phyloP scores from a whole-genome alignment of 2,797 vertebrate genomes.

The Chloroceryle amazona region DNA sequence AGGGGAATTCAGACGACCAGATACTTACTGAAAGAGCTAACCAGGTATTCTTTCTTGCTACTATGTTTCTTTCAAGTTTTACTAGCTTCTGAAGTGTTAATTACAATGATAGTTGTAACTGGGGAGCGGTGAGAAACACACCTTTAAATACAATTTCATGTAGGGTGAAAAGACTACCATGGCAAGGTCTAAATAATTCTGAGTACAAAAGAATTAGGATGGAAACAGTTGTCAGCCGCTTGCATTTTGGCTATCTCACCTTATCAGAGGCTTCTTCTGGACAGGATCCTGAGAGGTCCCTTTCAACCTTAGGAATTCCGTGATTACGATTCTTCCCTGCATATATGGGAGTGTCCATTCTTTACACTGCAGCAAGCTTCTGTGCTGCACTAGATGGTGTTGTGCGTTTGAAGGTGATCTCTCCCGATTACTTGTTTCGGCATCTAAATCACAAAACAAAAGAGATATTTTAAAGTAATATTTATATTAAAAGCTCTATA shows the following conservation, averaged over 20 bases:
- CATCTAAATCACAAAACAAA: neutral
- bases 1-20: slow-evolving; percentile 25
- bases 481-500: neutral
- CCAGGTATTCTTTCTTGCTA: slow-evolving; percentile 78
- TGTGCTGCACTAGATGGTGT: slow-evolving; percentile 46
- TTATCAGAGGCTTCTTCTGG: neutral
- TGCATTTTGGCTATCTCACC: neutral
- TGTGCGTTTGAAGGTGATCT: neutral
- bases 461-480: neutral
- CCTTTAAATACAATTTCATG: neutral
- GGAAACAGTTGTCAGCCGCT: neutral
- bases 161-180: neutral
- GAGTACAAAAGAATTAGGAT: neutral
- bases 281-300: neutral
- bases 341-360: neutral
- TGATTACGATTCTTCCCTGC: neutral
- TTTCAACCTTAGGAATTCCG: neutral
- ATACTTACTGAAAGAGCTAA: slow-evolving; percentile 48
- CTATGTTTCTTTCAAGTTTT: neutral
- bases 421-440: neutral
- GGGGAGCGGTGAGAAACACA: neutral
- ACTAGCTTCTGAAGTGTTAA: neutral
- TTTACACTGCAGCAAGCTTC: neutral
- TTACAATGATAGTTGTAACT: neutral
- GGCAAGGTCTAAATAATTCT: neutral